Percentiles rank a stretch among this genome's conserved stretches.
Evolutionary conservation across 2,888 invertebrate species (phyloP).

Genomic region (Notodonta ziczac): DNA sequence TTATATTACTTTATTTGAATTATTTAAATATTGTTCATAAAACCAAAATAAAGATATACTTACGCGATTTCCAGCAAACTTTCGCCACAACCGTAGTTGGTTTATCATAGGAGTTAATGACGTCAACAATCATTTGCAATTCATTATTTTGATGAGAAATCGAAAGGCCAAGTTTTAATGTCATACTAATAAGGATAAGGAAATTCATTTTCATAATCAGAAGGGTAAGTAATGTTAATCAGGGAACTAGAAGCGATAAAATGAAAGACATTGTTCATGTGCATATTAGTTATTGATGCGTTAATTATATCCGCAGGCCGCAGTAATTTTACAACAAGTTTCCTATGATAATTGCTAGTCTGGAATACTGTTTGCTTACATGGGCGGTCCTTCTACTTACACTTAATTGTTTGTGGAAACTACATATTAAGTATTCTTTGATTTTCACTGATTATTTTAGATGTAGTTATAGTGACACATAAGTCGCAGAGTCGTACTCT

Average conservation of each 20-base stretch:
- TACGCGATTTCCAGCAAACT: constrained; percentile 58
- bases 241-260: neutral
- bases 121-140: constrained; percentile 52
- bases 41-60: constrained; percentile 26
- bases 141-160: constrained; percentile 30
- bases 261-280: constrained; percentile 5
- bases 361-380: constrained; percentile 21
- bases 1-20: no score
- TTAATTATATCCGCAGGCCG: constrained; percentile 9
- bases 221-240: neutral
- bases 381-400: constrained; percentile 25
- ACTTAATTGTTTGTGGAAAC: constrained; percentile 19
- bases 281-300: constrained; percentile 13
- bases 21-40: neutral
- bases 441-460: constrained; percentile 10
- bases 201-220: constrained; percentile 23
- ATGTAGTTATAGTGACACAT: neutral
- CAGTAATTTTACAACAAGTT: constrained; percentile 17
- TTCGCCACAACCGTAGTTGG: constrained; percentile 53
- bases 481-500: no score
- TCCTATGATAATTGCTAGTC: constrained; percentile 27
- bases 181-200: constrained; percentile 16
- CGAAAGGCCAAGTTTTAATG: constrained; percentile 23
- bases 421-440: constrained; percentile 26
- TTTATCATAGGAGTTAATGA: constrained; percentile 51